Conservation (phyloP, 2,797 vertebrate species). For the Chiloscyllium punctatum region DNA sequence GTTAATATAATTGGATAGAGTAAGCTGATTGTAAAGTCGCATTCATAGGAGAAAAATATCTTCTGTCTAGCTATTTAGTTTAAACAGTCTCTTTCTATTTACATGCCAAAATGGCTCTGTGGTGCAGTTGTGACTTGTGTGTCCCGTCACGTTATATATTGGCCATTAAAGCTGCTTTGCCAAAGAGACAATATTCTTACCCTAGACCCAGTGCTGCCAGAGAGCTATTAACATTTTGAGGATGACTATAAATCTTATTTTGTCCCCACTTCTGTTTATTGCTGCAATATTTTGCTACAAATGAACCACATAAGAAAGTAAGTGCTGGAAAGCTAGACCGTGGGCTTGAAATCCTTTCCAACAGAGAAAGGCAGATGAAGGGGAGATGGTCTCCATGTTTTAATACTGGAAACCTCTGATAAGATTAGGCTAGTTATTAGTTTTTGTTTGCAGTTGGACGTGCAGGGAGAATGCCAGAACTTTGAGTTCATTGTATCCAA, state of each 20-base stretch:
- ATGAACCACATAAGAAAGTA: background rate
- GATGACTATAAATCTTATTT: background rate
- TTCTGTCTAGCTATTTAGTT: background rate
- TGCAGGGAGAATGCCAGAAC: background rate
- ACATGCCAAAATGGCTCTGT: background rate
- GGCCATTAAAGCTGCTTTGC: conserved; percentile 11
- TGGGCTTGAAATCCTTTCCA: background rate
- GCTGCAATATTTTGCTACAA: background rate
- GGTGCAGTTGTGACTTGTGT: background rate
- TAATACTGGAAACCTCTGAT: background rate
- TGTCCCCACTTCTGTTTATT: background rate
- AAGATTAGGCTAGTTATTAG: background rate
- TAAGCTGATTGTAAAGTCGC: background rate
- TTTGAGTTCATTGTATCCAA: background rate
- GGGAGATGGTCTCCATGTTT: background rate
- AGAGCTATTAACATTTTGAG: background rate
- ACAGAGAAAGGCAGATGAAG: background rate
- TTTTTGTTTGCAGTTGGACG: background rate
- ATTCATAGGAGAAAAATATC: background rate
- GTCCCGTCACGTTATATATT: background rate
- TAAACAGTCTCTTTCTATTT: background rate
- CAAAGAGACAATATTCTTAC: background rate
- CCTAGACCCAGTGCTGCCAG: background rate
- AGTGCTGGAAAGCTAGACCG: background rate
- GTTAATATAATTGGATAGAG: background rate